phyloP scores from a whole-genome alignment of 2,888 invertebrate species.

The Patella pellucida region DNA sequence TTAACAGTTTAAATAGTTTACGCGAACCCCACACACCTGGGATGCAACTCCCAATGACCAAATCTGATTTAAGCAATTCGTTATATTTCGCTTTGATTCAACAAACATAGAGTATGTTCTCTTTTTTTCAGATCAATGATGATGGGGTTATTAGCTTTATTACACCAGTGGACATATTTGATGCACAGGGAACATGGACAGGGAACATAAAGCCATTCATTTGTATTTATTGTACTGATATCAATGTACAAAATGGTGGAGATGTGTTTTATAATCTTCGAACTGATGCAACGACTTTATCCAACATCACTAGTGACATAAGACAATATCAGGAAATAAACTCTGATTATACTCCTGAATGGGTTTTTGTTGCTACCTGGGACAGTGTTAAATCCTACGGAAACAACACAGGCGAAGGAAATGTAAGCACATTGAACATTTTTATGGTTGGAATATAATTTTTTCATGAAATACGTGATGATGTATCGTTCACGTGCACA shows the following conservation, averaged over 20 bases:
- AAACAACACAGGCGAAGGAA: background rate
- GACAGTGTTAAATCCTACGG: background rate
- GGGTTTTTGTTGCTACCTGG: slow-evolving; percentile 9
- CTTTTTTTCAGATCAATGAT: background rate
- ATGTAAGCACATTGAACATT: background rate
- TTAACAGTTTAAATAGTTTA: too few species aligned
- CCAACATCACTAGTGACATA: background rate
- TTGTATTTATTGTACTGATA: background rate
- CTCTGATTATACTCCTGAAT: background rate
- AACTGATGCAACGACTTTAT: background rate
- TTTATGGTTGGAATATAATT: too few species aligned
- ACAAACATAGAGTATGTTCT: too few species aligned
- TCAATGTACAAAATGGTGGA: background rate
- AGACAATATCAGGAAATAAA: background rate
- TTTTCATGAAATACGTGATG: too few species aligned
- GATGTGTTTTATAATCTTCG: background rate
- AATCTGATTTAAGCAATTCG: too few species aligned
- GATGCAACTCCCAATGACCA: too few species aligned
- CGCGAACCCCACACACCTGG: too few species aligned
- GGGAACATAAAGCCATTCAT: background rate
- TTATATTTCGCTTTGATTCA: too few species aligned
- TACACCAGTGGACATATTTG: background rate
- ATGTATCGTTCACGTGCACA: too few species aligned
- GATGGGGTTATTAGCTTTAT: background rate
- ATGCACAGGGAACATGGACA: background rate